Base-by-base conservation (phyloP, 2,888 invertebrate species). In the Melanargia galathea region DNA sequence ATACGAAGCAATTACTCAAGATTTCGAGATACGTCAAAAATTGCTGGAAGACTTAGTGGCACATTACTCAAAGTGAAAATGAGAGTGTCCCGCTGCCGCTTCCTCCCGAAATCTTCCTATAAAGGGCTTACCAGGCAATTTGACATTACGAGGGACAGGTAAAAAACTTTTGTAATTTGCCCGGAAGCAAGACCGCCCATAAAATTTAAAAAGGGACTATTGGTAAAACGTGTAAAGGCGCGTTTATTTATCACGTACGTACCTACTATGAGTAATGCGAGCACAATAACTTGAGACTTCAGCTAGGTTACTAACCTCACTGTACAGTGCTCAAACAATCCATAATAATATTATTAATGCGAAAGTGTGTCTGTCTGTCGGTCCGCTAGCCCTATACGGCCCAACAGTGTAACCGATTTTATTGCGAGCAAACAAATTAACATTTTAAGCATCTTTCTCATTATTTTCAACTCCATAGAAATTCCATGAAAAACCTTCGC, bases 81-180 rank as follows among this genome's bases (percentile, higher is more conserved):
- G 67, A 30, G 69, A 67, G 70, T 43, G 70, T 49, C 24, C 16
- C 45, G 7, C 30, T 7, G 45, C 18, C 40, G 48, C 59, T 64
- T 55, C 63, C 58, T 59, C 63, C 52, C 59, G 57, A 67, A 74
- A 74, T 73, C 73, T 73, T 72, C 63, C 69, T 60, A 60, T 66
- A 71, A 75, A 71, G 73, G 71, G 75, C 75, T 75, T 76, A 73
- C 70, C 55, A 66, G 70, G 74, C 78, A 78, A 79, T 78, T 78
- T 73, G 67, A 73, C 73, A 63, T 77, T 76, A 75, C 72, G 66
- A 66, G 74, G 74, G 73, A 72, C 75, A 75, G 74, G 76, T 75
- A 74, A 81, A 74, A 81, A 84, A 85, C 81, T 84, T 84, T 84
- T 80, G 80, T 81, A 82, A 84, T 83, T 83, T 83, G 74, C 77